Conservation (phyloP, 2,888 invertebrate species). For the Chouioia cunea region DNA sequence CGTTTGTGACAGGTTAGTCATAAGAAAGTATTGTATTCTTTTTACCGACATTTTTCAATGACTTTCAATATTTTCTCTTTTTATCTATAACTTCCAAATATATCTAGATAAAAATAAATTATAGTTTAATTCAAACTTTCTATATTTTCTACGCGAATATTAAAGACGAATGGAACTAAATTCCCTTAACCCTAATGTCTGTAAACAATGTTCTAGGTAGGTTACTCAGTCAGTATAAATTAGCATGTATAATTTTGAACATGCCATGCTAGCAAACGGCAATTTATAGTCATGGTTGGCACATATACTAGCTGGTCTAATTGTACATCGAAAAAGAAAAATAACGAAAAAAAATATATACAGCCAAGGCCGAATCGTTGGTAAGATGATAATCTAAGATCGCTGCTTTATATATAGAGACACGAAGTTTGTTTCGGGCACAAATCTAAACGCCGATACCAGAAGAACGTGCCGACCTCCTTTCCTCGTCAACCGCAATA, state of each 20-base stretch:
- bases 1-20: no score
- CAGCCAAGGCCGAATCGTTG: neutral
- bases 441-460: slow-evolving; percentile 38
- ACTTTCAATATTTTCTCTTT: no score
- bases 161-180: no score
- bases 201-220: neutral
- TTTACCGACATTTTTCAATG: no score
- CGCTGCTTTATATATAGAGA: neutral
- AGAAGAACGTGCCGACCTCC: neutral
- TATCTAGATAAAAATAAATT: no score
- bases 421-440: neutral
- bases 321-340: slow-evolving; percentile 15
- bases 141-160: no score
- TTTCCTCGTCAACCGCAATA: slow-evolving; percentile 19
- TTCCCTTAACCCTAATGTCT: neutral
- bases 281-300: slow-evolving; percentile 15
- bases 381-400: slow-evolving; percentile 1
- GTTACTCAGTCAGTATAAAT: slow-evolving; percentile 6
- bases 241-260: slow-evolving; percentile 36
- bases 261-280: slow-evolving; percentile 3
- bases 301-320: slow-evolving; percentile 5
- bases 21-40: no score
- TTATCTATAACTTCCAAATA: no score
- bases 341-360: neutral
- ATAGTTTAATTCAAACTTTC: no score